A percentile compares a stretch with the other conserved stretches of the same genome.
phyloP scores from a whole-genome alignment of 2,888 invertebrate species.

The Diplazon laetatorius region DNA sequence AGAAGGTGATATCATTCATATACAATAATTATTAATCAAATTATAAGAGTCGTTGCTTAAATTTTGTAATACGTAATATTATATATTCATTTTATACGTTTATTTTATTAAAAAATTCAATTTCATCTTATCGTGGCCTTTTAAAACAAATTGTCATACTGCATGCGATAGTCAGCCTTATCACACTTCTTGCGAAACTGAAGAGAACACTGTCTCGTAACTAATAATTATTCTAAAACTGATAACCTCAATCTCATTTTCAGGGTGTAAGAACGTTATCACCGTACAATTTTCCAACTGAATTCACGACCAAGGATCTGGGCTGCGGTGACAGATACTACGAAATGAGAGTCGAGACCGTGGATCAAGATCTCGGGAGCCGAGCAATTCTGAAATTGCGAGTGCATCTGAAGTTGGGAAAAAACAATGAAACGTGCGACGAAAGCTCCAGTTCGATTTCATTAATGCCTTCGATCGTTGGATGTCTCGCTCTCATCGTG shows the following conservation, averaged over 20 bases:
- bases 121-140: slow-evolving; percentile 6
- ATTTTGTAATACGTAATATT: no score
- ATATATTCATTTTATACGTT: no score
- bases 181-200: no score
- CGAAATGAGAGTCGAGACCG: slow-evolving; percentile 52
- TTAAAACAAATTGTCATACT: not conserved
- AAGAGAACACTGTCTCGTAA: no score
- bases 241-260: not conserved
- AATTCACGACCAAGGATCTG: slow-evolving; percentile 41
- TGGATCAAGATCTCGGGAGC: slow-evolving; percentile 15
- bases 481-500: not conserved
- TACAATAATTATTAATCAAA: no score
- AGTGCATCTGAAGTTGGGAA: slow-evolving; percentile 38
- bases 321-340: slow-evolving; percentile 40
- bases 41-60: no score
- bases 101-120: not conserved
- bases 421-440: slow-evolving; percentile 27
- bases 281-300: slow-evolving; percentile 50
- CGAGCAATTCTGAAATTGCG: slow-evolving; percentile 44
- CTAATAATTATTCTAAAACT: no score
- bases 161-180: not conserved
- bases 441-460: slow-evolving; percentile 7
- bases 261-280: slow-evolving; percentile 36
- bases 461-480: slow-evolving; percentile 4
- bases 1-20: no score